Evolutionary conservation across 2,888 invertebrate genomes (phyloP), one percentile per base, ranked within the genome.

Genomic region (Tanaodytes sp.): DNA sequence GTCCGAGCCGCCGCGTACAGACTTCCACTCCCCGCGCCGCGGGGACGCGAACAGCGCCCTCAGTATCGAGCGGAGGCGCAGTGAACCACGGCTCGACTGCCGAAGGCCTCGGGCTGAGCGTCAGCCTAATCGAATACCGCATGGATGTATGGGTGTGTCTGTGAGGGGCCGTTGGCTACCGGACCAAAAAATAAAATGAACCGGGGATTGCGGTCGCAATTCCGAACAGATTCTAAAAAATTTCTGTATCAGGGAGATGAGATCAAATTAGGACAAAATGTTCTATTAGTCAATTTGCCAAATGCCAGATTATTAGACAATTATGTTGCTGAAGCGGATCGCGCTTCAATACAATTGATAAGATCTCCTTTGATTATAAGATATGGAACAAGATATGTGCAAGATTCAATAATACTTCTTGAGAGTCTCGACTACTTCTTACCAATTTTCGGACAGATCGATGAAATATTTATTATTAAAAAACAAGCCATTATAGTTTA

Each of bases 341-440:
- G 39, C 2, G 20, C 16, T n/a, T 39, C 59, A 16, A 6, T 48
- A 15, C 8, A 19, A 27, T 18, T 67, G 27, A 55, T 67, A 31
- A 46, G 67, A 55, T 55, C 67, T 2, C 33, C 55, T 3, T 39
- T 36, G 49, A n/a, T 67, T 12, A 49, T 40, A 16, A 61, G 52
- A 36, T 40, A 67, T 40, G 54, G 55, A 2, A 61, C 61, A 5
- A 16, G 18, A 15, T 66, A 61, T 49, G 16, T 12, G 11, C 19
- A 18, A 14, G 1, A 40, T 15, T 51, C 43, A 3, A 36, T 66
- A 12, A 48, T 66, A 19, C 59, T 59, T 20, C 14, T 66, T 2
- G 33, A 59, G 20, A 33, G 30, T 54, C 0, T 9, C 40, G 55
- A 66, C 33, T 36, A 61, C 16, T 15, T 20, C 11, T 19, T 65